Conservation (phyloP, 2,797 vertebrate genomes). For the Parotocinclus haroldoi region DNA sequence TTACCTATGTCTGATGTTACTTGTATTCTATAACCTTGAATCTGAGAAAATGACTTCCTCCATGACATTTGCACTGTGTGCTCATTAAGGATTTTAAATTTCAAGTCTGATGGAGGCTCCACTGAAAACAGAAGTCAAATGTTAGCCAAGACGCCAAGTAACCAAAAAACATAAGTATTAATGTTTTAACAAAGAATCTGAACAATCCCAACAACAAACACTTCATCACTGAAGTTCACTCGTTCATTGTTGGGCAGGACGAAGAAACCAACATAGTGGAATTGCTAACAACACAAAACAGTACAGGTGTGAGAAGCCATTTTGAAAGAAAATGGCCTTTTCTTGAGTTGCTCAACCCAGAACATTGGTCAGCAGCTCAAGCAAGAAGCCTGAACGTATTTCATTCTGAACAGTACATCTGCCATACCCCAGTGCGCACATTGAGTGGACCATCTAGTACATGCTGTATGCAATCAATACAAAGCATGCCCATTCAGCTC, state of each 20-base stretch:
- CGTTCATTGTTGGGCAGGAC: conserved; percentile 86
- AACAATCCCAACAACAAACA: conserved; percentile 91
- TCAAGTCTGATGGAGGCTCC: conserved; percentile 94
- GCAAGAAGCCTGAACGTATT: conserved; percentile 79
- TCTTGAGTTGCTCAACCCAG: conserved; percentile 90
- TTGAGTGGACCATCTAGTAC: conserved; percentile 86
- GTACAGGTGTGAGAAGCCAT: conserved; percentile 78
- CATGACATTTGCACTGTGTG: conserved; percentile 98
- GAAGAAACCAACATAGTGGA: conserved; percentile 68
- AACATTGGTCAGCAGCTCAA: conserved; percentile 90
- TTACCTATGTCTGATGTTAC: conserved; percentile 85
- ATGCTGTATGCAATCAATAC: conserved; percentile 91
- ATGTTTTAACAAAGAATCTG: conserved; percentile 60
- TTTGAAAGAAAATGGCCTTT: conserved; percentile 88
- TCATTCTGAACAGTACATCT: conserved; percentile 80
- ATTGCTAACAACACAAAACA: conserved; percentile 70
- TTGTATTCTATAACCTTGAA: conserved; percentile 93
- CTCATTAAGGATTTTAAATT: conserved; percentile 99
- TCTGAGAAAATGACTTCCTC: conserved; percentile 77
- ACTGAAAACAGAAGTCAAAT: conserved; percentile 80
- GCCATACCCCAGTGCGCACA: conserved; percentile 76
- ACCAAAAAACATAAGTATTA: conserved; percentile 18
- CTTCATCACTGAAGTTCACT: conserved; percentile 75
- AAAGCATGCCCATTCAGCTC: conserved; percentile 84
- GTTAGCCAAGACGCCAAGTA: conserved; percentile 54